Conservation (phyloP, 64 coral and sea anemone species). For the Actinia tenebrosa region DNA sequence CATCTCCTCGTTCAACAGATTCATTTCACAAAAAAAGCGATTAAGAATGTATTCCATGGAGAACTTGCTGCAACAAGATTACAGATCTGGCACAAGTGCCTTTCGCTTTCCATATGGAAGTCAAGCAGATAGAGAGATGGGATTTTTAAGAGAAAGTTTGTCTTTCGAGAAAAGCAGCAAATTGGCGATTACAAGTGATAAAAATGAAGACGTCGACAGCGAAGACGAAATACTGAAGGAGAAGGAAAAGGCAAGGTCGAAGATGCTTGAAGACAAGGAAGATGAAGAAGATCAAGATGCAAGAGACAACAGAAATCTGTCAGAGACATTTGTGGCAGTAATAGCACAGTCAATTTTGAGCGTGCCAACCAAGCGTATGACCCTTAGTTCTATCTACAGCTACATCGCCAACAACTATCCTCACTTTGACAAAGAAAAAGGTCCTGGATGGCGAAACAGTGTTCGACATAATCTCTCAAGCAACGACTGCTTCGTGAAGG, state of each 20-base stretch:
- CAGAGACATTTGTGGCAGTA: constrained; percentile 61
- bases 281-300: constrained; percentile 33
- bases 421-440: constrained; percentile 63
- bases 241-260: background rate
- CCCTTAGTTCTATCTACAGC: constrained; percentile 56
- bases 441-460: constrained; percentile 59
- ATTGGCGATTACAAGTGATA: background rate
- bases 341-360: constrained; percentile 55
- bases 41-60: constrained; percentile 23
- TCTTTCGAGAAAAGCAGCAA: constrained; percentile 17
- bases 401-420: constrained; percentile 50
- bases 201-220: background rate
- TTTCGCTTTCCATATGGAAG: constrained; percentile 27
- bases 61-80: constrained; percentile 17
- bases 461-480: constrained; percentile 67
- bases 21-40: background rate
- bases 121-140: background rate
- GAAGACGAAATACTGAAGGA: constrained; percentile 5
- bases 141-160: constrained; percentile 7
- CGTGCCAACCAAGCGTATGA: constrained; percentile 66
- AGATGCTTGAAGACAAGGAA: constrained; percentile 25
- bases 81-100: constrained; percentile 6
- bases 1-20: constrained; percentile 1
- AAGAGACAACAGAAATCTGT: constrained; percentile 46
- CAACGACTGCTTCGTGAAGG: constrained; percentile 69